Percentiles rank a stretch among this genome's conserved stretches.
These are phyloP conservation scores for Agrotis clavis DNA, from an alignment of 2,888 invertebrate species.

Conservation along the genomic window DNA sequence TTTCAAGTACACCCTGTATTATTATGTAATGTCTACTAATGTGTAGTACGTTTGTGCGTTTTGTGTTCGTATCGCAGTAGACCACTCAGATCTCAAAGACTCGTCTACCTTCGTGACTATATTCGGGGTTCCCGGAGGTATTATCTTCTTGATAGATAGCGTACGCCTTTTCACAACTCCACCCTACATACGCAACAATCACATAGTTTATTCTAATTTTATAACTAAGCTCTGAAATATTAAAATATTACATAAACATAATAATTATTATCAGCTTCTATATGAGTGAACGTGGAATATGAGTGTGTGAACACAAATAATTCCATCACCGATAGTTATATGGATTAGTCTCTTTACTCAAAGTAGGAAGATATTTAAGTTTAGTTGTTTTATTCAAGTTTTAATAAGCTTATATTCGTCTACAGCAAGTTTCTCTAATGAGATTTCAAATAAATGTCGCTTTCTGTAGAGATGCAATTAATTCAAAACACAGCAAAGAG, in stretches of 20 bases:
- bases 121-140: slow-evolving; percentile 84
- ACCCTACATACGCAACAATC: slow-evolving; percentile 82
- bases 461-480: slow-evolving; percentile 8
- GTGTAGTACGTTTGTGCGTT: slow-evolving; percentile 58
- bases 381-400: background rate
- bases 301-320: slow-evolving; percentile 38
- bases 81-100: slow-evolving; percentile 61
- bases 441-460: slow-evolving; percentile 17
- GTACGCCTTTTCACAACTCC: slow-evolving; percentile 88
- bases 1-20: no score
- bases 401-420: slow-evolving; percentile 5
- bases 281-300: slow-evolving; percentile 54
- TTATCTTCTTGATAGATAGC: slow-evolving; percentile 90
- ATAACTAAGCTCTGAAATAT: slow-evolving; percentile 44
- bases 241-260: slow-evolving; percentile 48
- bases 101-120: slow-evolving; percentile 83
- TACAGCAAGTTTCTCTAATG: slow-evolving; percentile 11
- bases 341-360: slow-evolving; percentile 47
- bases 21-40: slow-evolving; percentile 19
- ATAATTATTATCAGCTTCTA: slow-evolving; percentile 26
- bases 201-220: slow-evolving; percentile 62
- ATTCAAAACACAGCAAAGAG: slow-evolving; percentile 39
- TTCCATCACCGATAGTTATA: slow-evolving; percentile 46
- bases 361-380: background rate
- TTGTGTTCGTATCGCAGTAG: slow-evolving; percentile 83